A percentile compares a stretch with the other conserved stretches of the same genome.
Conservation (phyloP, 2,888 invertebrate genomes). For the Aelia acuminata region DNA sequence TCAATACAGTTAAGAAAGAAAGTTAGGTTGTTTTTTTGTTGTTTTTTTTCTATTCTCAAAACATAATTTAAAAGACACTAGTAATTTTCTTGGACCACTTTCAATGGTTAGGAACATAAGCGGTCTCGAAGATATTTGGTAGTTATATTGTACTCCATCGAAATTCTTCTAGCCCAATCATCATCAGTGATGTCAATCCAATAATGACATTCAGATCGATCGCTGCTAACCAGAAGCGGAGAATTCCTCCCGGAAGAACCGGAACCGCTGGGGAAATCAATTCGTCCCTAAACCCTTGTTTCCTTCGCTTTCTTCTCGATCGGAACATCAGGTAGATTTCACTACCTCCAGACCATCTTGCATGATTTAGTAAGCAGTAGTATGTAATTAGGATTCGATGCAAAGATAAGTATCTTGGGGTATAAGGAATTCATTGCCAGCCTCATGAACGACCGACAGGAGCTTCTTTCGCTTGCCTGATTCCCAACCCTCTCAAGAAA, state of each 20-base stretch:
- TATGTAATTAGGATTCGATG: conserved; percentile 12
- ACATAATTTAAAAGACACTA: background rate
- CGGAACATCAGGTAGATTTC: background rate
- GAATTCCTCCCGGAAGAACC: conserved; percentile 18
- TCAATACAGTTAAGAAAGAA: too few relatives aligned
- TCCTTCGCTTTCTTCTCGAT: conserved; percentile 42
- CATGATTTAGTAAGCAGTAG: conserved; percentile 9
- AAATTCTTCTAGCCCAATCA: background rate
- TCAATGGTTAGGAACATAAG: background rate
- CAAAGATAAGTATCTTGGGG: background rate
- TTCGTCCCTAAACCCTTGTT: conserved; percentile 32
- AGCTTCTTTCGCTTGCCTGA: background rate
- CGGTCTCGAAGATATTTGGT: background rate
- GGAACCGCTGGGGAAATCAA: conserved; percentile 27
- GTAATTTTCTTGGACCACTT: background rate
- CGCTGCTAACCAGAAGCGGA: conserved; percentile 14
- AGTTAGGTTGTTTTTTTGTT: too few relatives aligned
- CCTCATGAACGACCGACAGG: background rate
- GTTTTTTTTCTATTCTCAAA: background rate
- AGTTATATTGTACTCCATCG: background rate
- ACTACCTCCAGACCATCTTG: background rate
- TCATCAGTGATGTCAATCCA: background rate
- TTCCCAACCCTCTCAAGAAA: background rate
- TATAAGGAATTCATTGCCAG: background rate
- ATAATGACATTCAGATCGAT: conserved; percentile 8